Conservation (phyloP, 2,113 vertebrate genomes). For the Noctilio leporinus region DNA sequence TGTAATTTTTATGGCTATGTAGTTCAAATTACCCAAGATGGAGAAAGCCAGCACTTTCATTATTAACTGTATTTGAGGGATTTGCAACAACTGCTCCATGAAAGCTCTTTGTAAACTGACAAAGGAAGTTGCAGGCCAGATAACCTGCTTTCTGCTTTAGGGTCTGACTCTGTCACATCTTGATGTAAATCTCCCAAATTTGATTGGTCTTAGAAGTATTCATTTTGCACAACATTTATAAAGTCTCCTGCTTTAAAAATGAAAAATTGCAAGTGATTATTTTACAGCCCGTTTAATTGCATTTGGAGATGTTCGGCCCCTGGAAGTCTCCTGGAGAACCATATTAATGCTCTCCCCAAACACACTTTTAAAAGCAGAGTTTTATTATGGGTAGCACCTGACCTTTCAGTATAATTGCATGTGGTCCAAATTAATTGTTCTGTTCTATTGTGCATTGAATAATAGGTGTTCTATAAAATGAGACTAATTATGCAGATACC, state of each 20-base stretch:
- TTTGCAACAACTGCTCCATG: slow-evolving; percentile 40
- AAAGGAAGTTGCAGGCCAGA: slow-evolving; percentile 20
- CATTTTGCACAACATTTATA: slow-evolving; percentile 46
- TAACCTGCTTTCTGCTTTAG: slow-evolving; percentile 11
- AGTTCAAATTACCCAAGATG: slow-evolving; percentile 51
- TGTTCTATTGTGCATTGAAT: slow-evolving; percentile 52
- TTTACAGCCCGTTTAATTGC: slow-evolving; percentile 61
- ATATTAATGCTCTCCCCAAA: slow-evolving; percentile 13
- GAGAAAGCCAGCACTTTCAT: slow-evolving; percentile 65
- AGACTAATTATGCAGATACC: slow-evolving; percentile 54
- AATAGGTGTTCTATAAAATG: slow-evolving; percentile 55
- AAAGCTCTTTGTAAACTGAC: slow-evolving; percentile 46
- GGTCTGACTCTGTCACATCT: slow-evolving; percentile 21
- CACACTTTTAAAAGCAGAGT: slow-evolving; percentile 38
- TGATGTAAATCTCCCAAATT: slow-evolving; percentile 42
- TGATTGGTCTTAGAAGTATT: slow-evolving; percentile 52
- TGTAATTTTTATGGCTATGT: slow-evolving; percentile 67
- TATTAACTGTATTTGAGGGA: slow-evolving; percentile 63
- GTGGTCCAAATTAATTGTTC: slow-evolving; percentile 59
- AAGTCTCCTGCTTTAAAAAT: slow-evolving; percentile 50
- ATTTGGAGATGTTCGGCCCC: slow-evolving; percentile 47
- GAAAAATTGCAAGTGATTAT: slow-evolving; percentile 53
- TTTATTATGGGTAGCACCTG: slow-evolving; percentile 54
- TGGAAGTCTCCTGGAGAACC: slow-evolving; percentile 35
- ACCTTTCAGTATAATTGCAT: slow-evolving; percentile 67